Percentiles rank a stretch among this genome's conserved stretches.
Conservation (phyloP, 1,140 invertebrate genomes). For the Caerostris darwini region DNA sequence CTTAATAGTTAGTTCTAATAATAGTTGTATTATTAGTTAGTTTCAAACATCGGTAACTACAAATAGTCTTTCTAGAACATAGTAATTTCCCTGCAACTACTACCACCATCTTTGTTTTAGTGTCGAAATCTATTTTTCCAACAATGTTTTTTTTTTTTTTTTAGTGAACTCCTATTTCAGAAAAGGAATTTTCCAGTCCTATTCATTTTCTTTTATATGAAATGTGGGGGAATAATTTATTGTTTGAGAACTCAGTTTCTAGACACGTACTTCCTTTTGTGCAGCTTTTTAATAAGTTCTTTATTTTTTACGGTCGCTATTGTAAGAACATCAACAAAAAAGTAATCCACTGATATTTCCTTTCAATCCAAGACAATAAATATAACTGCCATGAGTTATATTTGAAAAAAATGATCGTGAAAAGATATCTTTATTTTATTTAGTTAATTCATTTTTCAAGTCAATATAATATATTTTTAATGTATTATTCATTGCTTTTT, state of each 20-base stretch:
- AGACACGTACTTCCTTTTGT: slow-evolving; percentile 1
- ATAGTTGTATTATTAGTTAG: too few species aligned
- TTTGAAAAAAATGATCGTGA: neutral
- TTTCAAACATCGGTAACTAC: neutral
- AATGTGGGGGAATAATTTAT: neutral
- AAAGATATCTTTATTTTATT: neutral
- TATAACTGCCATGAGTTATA: slow-evolving; percentile 5
- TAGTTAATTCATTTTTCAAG: neutral
- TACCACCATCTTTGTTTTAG: neutral
- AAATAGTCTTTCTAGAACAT: neutral
- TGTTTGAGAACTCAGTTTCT: neutral
- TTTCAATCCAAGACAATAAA: neutral
- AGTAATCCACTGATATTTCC: neutral
- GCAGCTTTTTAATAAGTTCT: neutral
- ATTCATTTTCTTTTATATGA: neutral
- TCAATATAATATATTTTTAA: slow-evolving; percentile 10
- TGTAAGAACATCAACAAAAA: neutral
- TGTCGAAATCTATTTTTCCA: neutral
- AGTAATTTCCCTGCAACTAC: neutral
- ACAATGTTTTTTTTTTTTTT: neutral
- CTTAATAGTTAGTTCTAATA: too few species aligned
- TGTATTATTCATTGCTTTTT: neutral
- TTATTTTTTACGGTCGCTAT: neutral
- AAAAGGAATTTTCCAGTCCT: neutral
- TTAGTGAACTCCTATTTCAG: neutral